Base-by-base conservation (phyloP, 2,113 vertebrate genomes). In the Lasiurus cinereus region DNA sequence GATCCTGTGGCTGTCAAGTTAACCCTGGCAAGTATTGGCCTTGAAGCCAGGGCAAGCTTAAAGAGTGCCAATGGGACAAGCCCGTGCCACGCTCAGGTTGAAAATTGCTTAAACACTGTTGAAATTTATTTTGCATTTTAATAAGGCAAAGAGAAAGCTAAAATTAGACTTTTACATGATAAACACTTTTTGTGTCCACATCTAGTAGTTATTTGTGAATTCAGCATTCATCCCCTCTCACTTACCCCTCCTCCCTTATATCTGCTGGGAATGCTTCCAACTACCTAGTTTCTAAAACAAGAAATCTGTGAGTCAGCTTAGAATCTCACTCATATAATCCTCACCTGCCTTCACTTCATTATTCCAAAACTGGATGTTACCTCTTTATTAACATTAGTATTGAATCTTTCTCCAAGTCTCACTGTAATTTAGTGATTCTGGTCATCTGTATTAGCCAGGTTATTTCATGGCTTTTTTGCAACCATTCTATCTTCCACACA, bases 71-170 rank as follows among this genome's bases (percentile, higher is more conserved):
- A 3, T 27, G 93, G 36, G 84, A 24, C 67, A 73, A 52, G 66
- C 4, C 8, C 8, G 5, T 74, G 76, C 59, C 83, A 90, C 48
- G 18, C 33, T 85, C 80, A 33, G n/a, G 82, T 29, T 9, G 33
- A 73, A 84, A 96, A 94, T 10, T 31, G 48, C 87, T 93, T 56
- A 86, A 78, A 24, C 29, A 67, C 14, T 16, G 64, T 67, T 67
- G 14, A 67, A 79, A 67, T 93, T 97, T 92, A 4, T 77, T 95
- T 96, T 97, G 62, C 56, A 2, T 88, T 43, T 12, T 19, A 54
- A 48, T 66, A 87, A 50, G 64, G 16, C 1, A 8, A 72, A 69
- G 72, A 73, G 83, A 39, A 11, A 43, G 3, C 78, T 87, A 88
- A 14, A 50, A 19, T 83, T 72, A 69, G 79, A 46, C 52, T 69